A percentile compares a stretch with the other conserved stretches of the same genome.
Conservation (phyloP, 2,113 vertebrate species). For the Dicrurus megarhynchus region DNA sequence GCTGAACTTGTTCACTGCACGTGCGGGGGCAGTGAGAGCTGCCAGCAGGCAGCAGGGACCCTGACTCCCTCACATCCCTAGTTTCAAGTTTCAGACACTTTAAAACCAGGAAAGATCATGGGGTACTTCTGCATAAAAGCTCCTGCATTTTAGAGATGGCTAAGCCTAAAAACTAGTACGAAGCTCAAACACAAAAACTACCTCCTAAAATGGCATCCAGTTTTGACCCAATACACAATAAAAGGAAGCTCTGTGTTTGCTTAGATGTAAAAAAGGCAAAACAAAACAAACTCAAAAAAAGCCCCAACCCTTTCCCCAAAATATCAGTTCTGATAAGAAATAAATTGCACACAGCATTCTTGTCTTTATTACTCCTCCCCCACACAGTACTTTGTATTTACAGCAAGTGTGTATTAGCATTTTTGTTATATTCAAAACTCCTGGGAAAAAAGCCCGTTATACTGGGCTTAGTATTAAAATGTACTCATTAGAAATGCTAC, state of each 20-base stretch:
- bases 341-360: not conserved
- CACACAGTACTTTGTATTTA: not conserved
- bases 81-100: not conserved
- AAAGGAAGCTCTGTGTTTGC: not conserved
- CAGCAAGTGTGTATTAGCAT: not conserved
- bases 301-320: not conserved
- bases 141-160: not conserved
- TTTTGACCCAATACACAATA: not conserved
- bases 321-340: not conserved
- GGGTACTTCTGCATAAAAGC: not conserved
- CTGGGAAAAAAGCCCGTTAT: not conserved
- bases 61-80: not conserved
- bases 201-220: not conserved
- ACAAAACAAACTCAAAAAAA: not conserved
- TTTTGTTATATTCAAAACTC: not conserved
- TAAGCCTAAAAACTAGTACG: not conserved
- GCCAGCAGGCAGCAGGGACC: not conserved
- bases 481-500: not conserved
- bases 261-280: not conserved
- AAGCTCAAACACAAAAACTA: not conserved
- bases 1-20: not conserved
- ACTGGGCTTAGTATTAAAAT: not conserved
- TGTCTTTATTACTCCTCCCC: not conserved
- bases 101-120: not conserved
- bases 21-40: not conserved